Conservation (phyloP, 2,888 invertebrate species). For the Julus scanicus region DNA sequence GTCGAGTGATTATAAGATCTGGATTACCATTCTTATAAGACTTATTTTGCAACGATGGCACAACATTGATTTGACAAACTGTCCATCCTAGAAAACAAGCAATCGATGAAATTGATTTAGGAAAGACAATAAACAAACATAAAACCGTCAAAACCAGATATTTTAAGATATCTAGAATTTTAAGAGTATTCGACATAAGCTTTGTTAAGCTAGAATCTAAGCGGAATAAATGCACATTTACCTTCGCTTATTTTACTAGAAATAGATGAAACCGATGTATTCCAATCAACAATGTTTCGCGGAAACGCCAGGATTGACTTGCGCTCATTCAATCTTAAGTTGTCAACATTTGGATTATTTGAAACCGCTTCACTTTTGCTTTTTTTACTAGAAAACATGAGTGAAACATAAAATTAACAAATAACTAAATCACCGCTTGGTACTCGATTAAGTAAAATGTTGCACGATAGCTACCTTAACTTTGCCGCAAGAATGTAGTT, state of each 20-base stretch:
- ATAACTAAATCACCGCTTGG: neutral
- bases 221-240: neutral
- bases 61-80: slow-evolving; percentile 52
- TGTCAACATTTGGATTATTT: neutral
- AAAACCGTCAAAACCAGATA: neutral
- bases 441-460: neutral
- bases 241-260: slow-evolving; percentile 30
- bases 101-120: no score
- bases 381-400: neutral
- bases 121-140: neutral
- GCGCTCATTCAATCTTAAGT: neutral
- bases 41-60: slow-evolving; percentile 31
- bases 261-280: neutral
- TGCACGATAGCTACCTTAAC: slow-evolving; percentile 1
- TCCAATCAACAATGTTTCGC: neutral
- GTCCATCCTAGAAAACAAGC: slow-evolving; percentile 45
- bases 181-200: no score
- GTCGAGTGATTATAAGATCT: slow-evolving; percentile 49
- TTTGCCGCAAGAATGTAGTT: neutral
- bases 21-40: slow-evolving; percentile 36
- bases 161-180: no score
- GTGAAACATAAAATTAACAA: neutral
- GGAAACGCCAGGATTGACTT: neutral
- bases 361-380: neutral
- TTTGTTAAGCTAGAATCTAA: neutral